A percentile compares a stretch with the other conserved stretches of the same genome.
Conservation (phyloP, 1,140 invertebrate genomes). For the Cyphomyrmex costatus region DNA sequence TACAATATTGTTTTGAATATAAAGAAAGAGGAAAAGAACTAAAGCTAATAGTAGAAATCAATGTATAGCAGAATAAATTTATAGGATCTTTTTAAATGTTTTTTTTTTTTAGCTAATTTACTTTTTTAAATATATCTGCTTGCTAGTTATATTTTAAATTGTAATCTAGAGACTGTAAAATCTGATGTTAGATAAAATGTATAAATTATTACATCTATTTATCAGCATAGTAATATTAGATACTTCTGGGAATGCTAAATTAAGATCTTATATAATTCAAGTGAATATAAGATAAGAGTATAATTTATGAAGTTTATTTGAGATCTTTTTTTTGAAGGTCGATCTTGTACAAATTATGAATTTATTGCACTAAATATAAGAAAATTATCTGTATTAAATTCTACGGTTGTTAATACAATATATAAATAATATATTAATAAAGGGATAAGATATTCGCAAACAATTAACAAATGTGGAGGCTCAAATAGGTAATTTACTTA, state of each 20-base stretch:
- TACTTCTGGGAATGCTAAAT: not conserved
- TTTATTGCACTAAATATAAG: not conserved
- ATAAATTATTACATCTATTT: not conserved
- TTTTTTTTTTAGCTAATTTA: not conserved
- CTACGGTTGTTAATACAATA: too few species aligned
- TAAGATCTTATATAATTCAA: not conserved
- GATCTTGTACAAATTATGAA: not conserved
- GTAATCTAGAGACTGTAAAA: not conserved
- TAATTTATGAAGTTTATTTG: not conserved
- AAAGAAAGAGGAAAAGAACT: not conserved
- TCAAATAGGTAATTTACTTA: too few species aligned
- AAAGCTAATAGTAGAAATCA: not conserved
- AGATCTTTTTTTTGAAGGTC: not conserved
- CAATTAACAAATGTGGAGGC: too few species aligned
- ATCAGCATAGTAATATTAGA: not conserved
- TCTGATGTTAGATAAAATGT: not conserved
- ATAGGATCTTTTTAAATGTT: not conserved
- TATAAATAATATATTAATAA: too few species aligned
- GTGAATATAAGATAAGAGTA: not conserved
- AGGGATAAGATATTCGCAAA: too few species aligned
- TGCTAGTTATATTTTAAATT: not conserved
- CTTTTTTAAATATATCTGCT: not conserved
- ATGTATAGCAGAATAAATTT: not conserved
- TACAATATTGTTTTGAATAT: not conserved
- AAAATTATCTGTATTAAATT: too few species aligned